A percentile compares a stretch with the other conserved stretches of the same genome.
Conservation (phyloP, 2,888 invertebrate genomes). For the Calameuta pallipes region DNA sequence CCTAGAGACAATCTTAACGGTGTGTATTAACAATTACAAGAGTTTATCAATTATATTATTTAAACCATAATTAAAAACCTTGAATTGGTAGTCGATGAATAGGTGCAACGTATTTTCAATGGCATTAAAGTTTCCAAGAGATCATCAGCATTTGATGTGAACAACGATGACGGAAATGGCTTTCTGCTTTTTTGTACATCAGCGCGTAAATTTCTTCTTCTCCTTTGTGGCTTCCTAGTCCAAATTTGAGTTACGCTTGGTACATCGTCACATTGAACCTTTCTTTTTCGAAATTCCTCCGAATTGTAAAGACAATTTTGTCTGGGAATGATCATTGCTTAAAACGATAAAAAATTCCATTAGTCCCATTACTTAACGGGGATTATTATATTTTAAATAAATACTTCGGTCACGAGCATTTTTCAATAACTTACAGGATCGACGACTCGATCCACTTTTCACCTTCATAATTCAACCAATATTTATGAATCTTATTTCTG, state of each 20-base stretch:
- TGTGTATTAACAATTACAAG: not conserved
- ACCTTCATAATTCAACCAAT: not conserved
- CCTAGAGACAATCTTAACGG: not conserved
- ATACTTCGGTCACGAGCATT: not conserved
- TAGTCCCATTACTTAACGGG: not conserved
- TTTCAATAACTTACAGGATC: not conserved
- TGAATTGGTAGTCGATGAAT: slow-evolving; percentile 15
- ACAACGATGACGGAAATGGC: slow-evolving; percentile 20
- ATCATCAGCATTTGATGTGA: slow-evolving; percentile 17
- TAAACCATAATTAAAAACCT: not conserved
- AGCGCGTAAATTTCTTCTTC: slow-evolving; percentile 22
- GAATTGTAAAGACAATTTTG: slow-evolving; percentile 9
- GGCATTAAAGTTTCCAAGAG: slow-evolving; percentile 19
- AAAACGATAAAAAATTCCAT: not conserved
- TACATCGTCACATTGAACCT: slow-evolving; percentile 8
- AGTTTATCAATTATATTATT: not conserved
- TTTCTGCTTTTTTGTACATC: slow-evolving; percentile 20
- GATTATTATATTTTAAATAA: not conserved
- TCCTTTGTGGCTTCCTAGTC: slow-evolving; percentile 28
- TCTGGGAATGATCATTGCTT: slow-evolving; percentile 28
- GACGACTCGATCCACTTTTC: not conserved
- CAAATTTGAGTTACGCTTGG: slow-evolving; percentile 28
- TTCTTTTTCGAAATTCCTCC: slow-evolving; percentile 11
- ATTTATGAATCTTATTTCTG: not conserved
- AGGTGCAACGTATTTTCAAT: slow-evolving; percentile 21